Conservation (phyloP, 2,797 vertebrate genomes). For the Darevskia mixta region DNA sequence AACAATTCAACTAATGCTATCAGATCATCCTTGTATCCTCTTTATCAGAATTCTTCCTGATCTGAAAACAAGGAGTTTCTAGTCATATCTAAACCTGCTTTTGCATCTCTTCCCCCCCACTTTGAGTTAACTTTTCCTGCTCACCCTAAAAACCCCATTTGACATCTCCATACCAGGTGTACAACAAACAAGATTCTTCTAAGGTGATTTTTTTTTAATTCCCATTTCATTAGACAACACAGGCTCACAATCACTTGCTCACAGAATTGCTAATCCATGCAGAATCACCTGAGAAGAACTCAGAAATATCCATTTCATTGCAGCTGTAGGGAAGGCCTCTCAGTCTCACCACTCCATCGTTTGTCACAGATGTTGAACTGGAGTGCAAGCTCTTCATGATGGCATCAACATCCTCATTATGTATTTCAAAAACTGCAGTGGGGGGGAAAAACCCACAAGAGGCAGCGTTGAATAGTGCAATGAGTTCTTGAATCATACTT, state of each 20-base stretch:
- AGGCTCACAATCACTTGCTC: not conserved
- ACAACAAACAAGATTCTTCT: not conserved
- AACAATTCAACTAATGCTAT: too few species aligned
- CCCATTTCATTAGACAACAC: not conserved
- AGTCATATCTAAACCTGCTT: not conserved
- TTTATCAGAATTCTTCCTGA: not conserved
- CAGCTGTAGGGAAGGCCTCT: constrained; percentile 89
- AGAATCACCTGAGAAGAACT: constrained; percentile 89
- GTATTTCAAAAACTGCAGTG: constrained; percentile 89
- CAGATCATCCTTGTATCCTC: not conserved
- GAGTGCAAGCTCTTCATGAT: constrained; percentile 81
- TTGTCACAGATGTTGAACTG: constrained; percentile 63
- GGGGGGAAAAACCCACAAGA: rapidly evolving
- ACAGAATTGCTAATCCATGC: not conserved
- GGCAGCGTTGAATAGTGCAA: not conserved
- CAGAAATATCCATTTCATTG: constrained; percentile 82
- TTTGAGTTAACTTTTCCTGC: not conserved
- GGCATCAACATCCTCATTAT: constrained; percentile 85
- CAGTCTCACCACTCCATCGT: constrained; percentile 84
- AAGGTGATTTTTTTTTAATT: not conserved
- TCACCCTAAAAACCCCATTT: not conserved
- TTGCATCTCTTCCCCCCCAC: not conserved
- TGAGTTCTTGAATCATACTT: not conserved
- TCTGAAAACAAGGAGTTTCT: not conserved
- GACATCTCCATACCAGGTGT: not conserved